Conservation (phyloP, 2,797 vertebrate species). For the Melanotaenia boesemani region DNA sequence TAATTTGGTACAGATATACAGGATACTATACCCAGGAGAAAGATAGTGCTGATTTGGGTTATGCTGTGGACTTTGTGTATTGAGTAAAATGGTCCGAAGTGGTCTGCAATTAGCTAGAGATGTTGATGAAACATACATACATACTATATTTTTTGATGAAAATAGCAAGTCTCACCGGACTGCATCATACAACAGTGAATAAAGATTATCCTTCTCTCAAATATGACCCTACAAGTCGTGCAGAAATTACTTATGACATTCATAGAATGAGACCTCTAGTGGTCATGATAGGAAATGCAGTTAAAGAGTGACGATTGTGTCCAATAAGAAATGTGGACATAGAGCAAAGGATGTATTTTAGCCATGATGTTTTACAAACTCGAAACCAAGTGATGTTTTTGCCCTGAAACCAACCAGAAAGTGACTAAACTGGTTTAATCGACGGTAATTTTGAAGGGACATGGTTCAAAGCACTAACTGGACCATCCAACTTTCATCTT, state of each 20-base stretch:
- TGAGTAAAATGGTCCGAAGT: background rate
- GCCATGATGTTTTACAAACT: too few relatives aligned
- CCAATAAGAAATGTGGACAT: too few relatives aligned
- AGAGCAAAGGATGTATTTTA: too few relatives aligned
- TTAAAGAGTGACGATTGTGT: too few relatives aligned
- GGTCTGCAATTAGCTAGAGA: background rate
- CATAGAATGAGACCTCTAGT: too few relatives aligned
- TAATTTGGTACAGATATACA: constrained; percentile 12
- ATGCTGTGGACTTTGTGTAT: background rate
- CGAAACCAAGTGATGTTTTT: too few relatives aligned
- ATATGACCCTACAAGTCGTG: background rate
- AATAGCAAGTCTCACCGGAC: background rate
- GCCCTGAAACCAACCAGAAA: too few relatives aligned
- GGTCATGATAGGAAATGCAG: too few relatives aligned
- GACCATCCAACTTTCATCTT: background rate
- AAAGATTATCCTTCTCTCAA: too few relatives aligned
- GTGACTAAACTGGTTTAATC: too few relatives aligned
- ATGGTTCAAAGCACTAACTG: background rate
- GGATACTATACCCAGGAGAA: background rate
- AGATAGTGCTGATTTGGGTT: background rate
- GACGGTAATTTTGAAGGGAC: background rate
- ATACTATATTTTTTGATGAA: background rate
- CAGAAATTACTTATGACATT: background rate
- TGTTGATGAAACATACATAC: background rate
- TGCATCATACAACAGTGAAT: too few relatives aligned